phyloP scores from a whole-genome alignment of 2,888 invertebrate genomes.

The Drosophila vallismaia region DNA sequence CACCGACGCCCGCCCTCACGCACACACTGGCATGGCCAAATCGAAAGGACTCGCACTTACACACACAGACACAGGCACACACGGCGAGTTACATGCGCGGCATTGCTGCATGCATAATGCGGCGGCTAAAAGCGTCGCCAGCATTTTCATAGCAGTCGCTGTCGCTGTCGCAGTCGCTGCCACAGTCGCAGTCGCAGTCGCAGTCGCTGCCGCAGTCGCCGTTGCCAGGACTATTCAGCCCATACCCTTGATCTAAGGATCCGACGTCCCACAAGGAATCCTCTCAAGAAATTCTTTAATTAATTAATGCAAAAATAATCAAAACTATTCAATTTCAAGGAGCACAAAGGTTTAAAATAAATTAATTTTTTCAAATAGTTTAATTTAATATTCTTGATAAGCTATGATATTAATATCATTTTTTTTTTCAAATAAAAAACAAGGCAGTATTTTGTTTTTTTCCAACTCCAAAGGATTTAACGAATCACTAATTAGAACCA shows the following conservation, averaged over 20 bases:
- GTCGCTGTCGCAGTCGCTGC: conserved; percentile 3
- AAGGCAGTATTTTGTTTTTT: too few species aligned
- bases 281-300: neutral
- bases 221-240: neutral
- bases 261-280: neutral
- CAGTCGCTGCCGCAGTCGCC: neutral
- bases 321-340: neutral
- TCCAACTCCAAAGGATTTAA: too few species aligned
- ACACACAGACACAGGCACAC: conserved; percentile 24
- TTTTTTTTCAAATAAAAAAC: too few species aligned
- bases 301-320: neutral
- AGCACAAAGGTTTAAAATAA: too few species aligned
- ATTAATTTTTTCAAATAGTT: too few species aligned
- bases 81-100: conserved; percentile 31
- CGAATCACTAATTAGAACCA: too few species aligned
- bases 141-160: conserved; percentile 1
- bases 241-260: neutral
- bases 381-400: too few species aligned
- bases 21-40: conserved; percentile 2
- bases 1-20: neutral
- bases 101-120: conserved; percentile 60
- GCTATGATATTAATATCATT: too few species aligned
- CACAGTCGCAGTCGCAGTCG: neutral
- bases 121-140: conserved; percentile 47
- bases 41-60: conserved; percentile 10